A percentile compares a stretch with the other conserved stretches of the same genome.
Conservation (phyloP, 2,113 vertebrate genomes). For the Phalacrocorax brasilianus region DNA sequence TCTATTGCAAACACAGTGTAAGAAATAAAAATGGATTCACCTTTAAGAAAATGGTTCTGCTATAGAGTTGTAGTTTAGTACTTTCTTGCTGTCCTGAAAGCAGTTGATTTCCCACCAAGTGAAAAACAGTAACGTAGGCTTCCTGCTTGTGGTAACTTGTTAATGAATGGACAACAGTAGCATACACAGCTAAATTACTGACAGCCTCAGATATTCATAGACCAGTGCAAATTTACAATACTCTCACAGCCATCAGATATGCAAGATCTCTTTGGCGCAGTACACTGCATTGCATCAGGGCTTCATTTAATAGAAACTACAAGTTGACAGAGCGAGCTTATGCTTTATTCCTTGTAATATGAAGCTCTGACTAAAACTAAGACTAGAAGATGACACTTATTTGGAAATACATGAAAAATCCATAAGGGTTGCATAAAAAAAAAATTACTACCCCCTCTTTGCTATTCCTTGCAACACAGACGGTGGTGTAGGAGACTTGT, state of each 20-base stretch:
- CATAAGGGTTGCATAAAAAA: constrained; percentile 44
- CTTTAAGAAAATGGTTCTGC: constrained; percentile 61
- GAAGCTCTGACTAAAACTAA: constrained; percentile 29
- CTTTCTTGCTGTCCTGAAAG: background rate
- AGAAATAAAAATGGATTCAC: constrained; percentile 70
- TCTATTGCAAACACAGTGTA: constrained; percentile 69
- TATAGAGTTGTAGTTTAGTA: constrained; percentile 44
- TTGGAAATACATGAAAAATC: constrained; percentile 62
- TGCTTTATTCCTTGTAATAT: background rate
- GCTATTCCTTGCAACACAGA: constrained; percentile 59
- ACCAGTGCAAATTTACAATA: background rate
- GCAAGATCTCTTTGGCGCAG: background rate
- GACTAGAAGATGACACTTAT: constrained; percentile 51
- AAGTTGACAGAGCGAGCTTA: background rate
- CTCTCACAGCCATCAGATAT: background rate
- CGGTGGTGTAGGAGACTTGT: constrained; percentile 67
- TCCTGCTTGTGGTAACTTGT: background rate
- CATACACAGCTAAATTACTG: background rate
- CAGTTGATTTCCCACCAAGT: background rate
- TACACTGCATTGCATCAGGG: background rate
- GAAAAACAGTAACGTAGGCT: background rate
- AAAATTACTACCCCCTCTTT: constrained; percentile 51
- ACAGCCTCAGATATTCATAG: background rate
- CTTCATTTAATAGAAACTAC: background rate
- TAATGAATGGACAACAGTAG: background rate